Base-by-base conservation (phyloP, 1,140 invertebrate genomes). In the Diachasmimorpha longicaudata region DNA sequence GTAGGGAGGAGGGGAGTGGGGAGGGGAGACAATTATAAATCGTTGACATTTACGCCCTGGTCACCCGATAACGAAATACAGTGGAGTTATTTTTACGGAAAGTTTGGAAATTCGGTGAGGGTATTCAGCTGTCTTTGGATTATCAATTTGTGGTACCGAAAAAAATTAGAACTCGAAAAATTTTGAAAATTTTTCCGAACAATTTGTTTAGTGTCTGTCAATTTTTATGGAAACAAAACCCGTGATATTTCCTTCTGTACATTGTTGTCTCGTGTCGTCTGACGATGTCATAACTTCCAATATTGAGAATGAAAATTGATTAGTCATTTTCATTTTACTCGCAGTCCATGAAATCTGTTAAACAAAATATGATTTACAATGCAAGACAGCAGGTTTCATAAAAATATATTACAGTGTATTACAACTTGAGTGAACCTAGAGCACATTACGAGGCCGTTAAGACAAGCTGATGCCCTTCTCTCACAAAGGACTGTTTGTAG, bases 21-120 rank as follows among this genome's bases (percentile, higher is more conserved):
- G 44, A 82, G 81, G 84, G 81, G 81, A 84, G 86, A 87, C 87
- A 86, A 87, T 86, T 87, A 88, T 85, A 87, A 88, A 88, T 88
- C 84, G 86, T 86, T 85, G 85, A 87, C 86, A 82, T 86, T 87
- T 63, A 63, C 58, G 58, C 58, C 58, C 58, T 63, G 23, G 19
- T 63, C 58, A 63, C 58, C 19, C 58, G 58, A 31, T 63, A 63
- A 23, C 58, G 58, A 63, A 63, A 63, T 63, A 63, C 58, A 63
- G 31, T 11, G 58, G 3, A 63, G 58, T 63, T 11, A 39, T 16
- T 68, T 19, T 6, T 10, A 10, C 14, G 4, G 36, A 68, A 68
- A 37, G 4, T 37, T 8, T 6, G 39, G n/a, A 68, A 36, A 68
- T 16, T 37, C 36, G 36, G 39, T 39, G 23, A 58, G 16, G 52